Evolutionary conservation across 1,140 invertebrate species (phyloP), one percentile per base, ranked within the genome.

Genomic region (Neuroterus valhalla): DNA sequence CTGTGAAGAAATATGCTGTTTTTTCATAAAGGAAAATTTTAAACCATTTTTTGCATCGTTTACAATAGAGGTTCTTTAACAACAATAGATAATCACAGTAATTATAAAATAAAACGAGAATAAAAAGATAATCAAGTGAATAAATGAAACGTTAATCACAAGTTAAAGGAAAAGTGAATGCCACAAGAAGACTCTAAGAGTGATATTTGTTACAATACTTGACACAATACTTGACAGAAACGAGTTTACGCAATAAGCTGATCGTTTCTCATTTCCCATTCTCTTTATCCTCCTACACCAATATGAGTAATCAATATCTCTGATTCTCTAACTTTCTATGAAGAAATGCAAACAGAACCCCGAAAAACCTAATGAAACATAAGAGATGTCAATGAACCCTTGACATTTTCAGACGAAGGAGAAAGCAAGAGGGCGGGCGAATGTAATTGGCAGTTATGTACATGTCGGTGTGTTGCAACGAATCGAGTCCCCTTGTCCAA

Each of bases 321-420:
- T n/a, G 31, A n/a, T 17, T 48, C n/a, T 48, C 2, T n/a, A 48
- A 19, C n/a, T 48, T 48, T 48, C 5, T 15, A 48, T 48, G 46
- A 48, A 48, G 46, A n/a, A 48, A 48, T n/a, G n/a, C 17, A 48
- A 48, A 26, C 42, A 19, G 10, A 68, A 46, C 50, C 68, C 66
- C 71, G 38, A 73, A 73, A 73, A 73, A 73, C 5, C 11, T 12
- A 17, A 76, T 72, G 44, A 66, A 43, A 66, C 55, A 72, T 72
- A 69, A 55, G 76, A 71, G 78, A 82, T 82, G 81, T 85, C 84
- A 84, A 81, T 83, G 84, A 84, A 86, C 84, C 82, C 81, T 83
- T 87, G 86, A 87, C 85, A 87, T 86, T 86, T 87, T 75, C 78
- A 85, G 79, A 80, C 77, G 81, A 78, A 80, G 80, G 85, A 87